phyloP scores from a whole-genome alignment of 92 coral and sea anemone genomes.

The Palythoa grandis region DNA sequence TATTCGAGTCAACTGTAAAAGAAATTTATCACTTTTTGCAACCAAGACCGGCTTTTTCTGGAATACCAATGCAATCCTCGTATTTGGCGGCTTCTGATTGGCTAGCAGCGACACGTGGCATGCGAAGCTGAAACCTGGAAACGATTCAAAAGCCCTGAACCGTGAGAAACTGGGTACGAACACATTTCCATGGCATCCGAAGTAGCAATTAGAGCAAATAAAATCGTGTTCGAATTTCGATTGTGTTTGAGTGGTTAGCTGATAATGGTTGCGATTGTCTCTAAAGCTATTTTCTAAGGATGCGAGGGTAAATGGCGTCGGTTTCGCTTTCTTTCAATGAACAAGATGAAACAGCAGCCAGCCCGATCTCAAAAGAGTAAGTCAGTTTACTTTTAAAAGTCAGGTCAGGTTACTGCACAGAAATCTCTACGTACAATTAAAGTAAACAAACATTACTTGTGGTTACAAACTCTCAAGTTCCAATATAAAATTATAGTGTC shows the following conservation, averaged over 20 bases:
- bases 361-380: slow-evolving; percentile 18
- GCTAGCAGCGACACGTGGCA: slow-evolving; percentile 51
- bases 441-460: background rate
- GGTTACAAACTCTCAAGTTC: background rate
- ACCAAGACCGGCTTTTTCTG: slow-evolving; percentile 41
- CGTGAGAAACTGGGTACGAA: slow-evolving; percentile 20
- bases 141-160: background rate
- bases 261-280: background rate
- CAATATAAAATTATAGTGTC: background rate
- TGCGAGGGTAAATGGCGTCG: slow-evolving; percentile 16
- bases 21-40: slow-evolving; percentile 8
- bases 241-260: background rate
- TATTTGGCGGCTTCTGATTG: slow-evolving; percentile 98
- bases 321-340: background rate
- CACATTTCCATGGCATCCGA: slow-evolving; percentile 33
- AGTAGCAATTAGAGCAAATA: slow-evolving; percentile 47
- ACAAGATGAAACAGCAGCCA: background rate
- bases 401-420: background rate
- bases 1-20: background rate
- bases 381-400: background rate
- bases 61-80: slow-evolving; percentile 79
- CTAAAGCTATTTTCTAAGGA: background rate
- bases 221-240: slow-evolving; percentile 1
- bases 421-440: background rate
- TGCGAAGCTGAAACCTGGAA: slow-evolving; percentile 12